Evolutionary conservation across 2,888 invertebrate species (phyloP).

Genomic region (Drosophila subsilvestris): DNA sequence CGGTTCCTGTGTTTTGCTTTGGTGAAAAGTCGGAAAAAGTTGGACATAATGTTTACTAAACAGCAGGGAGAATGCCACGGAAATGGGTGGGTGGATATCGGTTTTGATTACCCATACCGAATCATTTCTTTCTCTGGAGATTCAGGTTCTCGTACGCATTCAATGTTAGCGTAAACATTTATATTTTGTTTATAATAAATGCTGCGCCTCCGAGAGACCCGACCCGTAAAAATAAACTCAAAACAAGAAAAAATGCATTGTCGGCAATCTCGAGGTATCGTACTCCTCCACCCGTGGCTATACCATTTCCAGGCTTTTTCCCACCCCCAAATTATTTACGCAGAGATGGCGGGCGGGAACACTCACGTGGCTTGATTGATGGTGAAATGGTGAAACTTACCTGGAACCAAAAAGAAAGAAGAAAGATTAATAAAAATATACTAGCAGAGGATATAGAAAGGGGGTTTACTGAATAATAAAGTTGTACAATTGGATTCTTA

Average conservation of each 20-base stretch:
- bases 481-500: neutral
- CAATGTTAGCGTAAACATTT: slow-evolving; percentile 75
- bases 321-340: slow-evolving; percentile 22
- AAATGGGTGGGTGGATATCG: slow-evolving; percentile 53
- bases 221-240: slow-evolving; percentile 70
- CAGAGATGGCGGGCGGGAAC: neutral
- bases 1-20: slow-evolving; percentile 15
- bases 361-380: slow-evolving; percentile 74
- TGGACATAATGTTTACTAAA: slow-evolving; percentile 65
- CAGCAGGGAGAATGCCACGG: slow-evolving; percentile 46
- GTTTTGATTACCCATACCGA: neutral
- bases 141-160: slow-evolving; percentile 32
- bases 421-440: slow-evolving; percentile 20
- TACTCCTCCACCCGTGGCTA: neutral
- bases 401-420: slow-evolving; percentile 50
- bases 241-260: slow-evolving; percentile 47
- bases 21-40: slow-evolving; percentile 14
- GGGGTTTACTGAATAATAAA: too few relatives aligned
- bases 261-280: slow-evolving; percentile 1
- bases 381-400: slow-evolving; percentile 58
- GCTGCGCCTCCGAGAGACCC: slow-evolving; percentile 45
- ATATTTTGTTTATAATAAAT: slow-evolving; percentile 74
- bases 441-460: neutral
- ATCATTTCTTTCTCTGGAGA: neutral
- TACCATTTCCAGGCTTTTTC: slow-evolving; percentile 5